Evolutionary conservation across 1,140 invertebrate species (phyloP).

Genomic region (Zophobas morio): DNA sequence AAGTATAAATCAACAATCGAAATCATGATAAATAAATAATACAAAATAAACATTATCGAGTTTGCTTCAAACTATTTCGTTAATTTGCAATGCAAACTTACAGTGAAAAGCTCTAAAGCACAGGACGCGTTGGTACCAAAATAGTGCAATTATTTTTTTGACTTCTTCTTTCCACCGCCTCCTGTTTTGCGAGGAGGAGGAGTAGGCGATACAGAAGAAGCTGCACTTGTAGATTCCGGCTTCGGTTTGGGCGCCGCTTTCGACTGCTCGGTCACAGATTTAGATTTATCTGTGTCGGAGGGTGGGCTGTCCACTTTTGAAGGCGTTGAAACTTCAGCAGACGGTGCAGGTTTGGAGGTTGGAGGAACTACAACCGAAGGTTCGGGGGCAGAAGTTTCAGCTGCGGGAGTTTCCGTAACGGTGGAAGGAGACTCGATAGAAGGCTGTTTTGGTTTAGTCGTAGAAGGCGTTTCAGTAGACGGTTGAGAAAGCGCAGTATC

Average conservation of each 20-base stretch:
- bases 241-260: conserved; percentile 5
- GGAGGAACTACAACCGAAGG: neutral
- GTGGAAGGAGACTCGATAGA: conserved; percentile 1
- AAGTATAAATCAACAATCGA: conserved; percentile 26
- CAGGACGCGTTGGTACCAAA: neutral
- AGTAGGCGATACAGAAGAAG: conserved; percentile 50
- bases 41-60: neutral
- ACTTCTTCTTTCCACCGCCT: conserved; percentile 51
- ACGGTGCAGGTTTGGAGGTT: neutral
- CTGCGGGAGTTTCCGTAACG: conserved; percentile 45
- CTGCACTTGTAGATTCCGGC: conserved; percentile 50
- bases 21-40: conserved; percentile 2
- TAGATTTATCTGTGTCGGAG: neutral
- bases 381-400: conserved; percentile 24
- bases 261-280: conserved; percentile 46
- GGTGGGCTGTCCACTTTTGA: neutral
- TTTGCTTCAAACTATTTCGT: neutral
- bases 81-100: too few relatives aligned
- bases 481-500: too few relatives aligned
- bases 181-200: conserved; percentile 57
- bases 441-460: neutral
- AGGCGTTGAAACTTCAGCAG: conserved; percentile 1
- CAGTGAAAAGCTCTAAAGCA: neutral
- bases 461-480: too few relatives aligned
- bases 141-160: conserved; percentile 31